Percentiles rank a stretch among this genome's conserved stretches.
Evolutionary conservation across 2,888 invertebrate species (phyloP).

Genomic region (Rhogogaster chlorosoma): DNA sequence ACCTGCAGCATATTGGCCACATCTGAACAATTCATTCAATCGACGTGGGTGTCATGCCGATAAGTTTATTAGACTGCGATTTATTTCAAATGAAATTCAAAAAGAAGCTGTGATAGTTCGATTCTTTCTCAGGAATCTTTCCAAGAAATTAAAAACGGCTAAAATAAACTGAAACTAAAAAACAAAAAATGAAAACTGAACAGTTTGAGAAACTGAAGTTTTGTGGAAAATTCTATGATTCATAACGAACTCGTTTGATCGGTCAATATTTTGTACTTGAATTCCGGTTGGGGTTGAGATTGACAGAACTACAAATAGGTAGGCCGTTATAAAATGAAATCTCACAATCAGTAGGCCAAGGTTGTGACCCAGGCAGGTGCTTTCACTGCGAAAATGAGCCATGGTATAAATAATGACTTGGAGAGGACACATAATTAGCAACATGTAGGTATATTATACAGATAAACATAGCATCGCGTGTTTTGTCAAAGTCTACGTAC

Average conservation of each 20-base stretch:
- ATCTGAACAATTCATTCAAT: conserved; percentile 18
- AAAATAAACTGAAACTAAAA: background rate
- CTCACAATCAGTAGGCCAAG: conserved; percentile 45
- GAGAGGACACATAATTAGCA: conserved; percentile 38
- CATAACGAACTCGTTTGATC: too few species aligned
- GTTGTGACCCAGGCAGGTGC: conserved; percentile 40
- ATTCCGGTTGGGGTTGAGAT: background rate
- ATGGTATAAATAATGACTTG: conserved; percentile 26
- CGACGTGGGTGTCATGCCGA: conserved; percentile 35
- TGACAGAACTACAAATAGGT: background rate
- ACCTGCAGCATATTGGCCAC: background rate
- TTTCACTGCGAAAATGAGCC: conserved; percentile 47
- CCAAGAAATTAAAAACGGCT: background rate
- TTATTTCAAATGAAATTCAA: background rate
- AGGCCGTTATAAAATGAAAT: conserved; percentile 33
- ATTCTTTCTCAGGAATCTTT: too few species aligned
- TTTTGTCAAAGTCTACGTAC: background rate
- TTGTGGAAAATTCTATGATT: background rate
- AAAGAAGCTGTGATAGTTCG: background rate
- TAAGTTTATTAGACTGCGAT: background rate
- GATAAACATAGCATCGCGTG: background rate
- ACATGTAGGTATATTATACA: conserved; percentile 6
- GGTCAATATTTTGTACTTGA: background rate
- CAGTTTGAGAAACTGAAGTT: background rate
- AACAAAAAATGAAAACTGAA: background rate